These are phyloP conservation scores for Meliscaeva auricollis DNA, from an alignment of 2,888 invertebrate species.

Conservation along the genomic window DNA sequence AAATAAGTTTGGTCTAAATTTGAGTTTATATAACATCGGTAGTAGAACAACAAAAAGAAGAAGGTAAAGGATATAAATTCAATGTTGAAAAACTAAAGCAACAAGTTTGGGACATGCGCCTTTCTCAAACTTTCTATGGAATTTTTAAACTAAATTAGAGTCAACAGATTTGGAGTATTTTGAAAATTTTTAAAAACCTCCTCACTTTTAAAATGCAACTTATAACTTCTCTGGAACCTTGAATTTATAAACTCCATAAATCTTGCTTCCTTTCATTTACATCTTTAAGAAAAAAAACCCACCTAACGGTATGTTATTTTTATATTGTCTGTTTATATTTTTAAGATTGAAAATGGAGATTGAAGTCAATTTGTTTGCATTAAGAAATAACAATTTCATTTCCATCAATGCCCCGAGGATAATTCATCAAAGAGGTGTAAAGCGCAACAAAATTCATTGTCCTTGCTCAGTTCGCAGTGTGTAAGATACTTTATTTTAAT, in stretches of 20 bases:
- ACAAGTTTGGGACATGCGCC: conserved; percentile 64
- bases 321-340: not conserved
- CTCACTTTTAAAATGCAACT: too few relatives aligned
- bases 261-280: too few relatives aligned
- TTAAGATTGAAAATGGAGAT: conserved; percentile 20
- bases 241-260: too few relatives aligned
- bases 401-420: conserved; percentile 40
- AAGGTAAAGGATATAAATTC: not conserved
- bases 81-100: not conserved
- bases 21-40: conserved; percentile 56
- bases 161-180: too few relatives aligned
- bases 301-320: not conserved
- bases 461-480: conserved; percentile 25
- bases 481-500: conserved; percentile 63
- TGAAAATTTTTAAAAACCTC: too few relatives aligned
- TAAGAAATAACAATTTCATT: conserved; percentile 26
- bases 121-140: not conserved
- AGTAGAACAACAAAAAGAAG: not conserved
- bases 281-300: not conserved
- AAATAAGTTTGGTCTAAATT: conserved; percentile 47
- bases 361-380: conserved; percentile 65
- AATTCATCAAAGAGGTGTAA: conserved; percentile 62
- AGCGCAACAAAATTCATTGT: conserved; percentile 36
- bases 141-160: not conserved
- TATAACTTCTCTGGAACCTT: too few relatives aligned